These are phyloP conservation scores for Buceros bicornis DNA, from an alignment of 2,797 vertebrate genomes.

Conservation along the genomic window DNA sequence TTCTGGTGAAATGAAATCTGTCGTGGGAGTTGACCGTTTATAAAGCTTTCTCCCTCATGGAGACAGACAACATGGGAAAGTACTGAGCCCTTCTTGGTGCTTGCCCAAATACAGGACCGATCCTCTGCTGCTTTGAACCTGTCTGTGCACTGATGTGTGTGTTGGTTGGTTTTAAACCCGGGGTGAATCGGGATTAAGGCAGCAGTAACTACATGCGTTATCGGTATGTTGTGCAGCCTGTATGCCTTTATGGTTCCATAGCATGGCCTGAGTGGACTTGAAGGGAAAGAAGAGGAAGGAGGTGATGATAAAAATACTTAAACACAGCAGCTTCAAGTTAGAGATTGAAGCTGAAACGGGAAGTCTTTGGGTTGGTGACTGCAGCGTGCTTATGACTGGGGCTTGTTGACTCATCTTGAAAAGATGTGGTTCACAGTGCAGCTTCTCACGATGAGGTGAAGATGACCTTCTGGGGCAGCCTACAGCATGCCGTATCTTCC, in stretches of 20 bases:
- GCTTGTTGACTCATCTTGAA: not conserved
- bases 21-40: not conserved
- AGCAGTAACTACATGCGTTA: not conserved
- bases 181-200: not conserved
- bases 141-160: not conserved
- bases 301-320: not conserved
- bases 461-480: not conserved
- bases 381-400: not conserved
- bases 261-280: not conserved
- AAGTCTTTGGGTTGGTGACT: not conserved
- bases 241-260: not conserved
- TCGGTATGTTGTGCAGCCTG: accelerated
- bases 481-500: not conserved
- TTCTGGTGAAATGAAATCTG: constrained; percentile 34
- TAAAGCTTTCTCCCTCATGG: not conserved
- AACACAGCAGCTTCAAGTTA: not conserved
- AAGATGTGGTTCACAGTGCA: not conserved
- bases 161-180: not conserved
- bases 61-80: not conserved
- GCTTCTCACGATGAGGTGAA: not conserved
- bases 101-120: not conserved
- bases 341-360: not conserved
- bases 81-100: not conserved
- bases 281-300: not conserved
- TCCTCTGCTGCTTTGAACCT: not conserved